These are phyloP conservation scores for Eupithecia dodoneata DNA, from an alignment of 2,888 invertebrate genomes.

Conservation along the genomic window DNA sequence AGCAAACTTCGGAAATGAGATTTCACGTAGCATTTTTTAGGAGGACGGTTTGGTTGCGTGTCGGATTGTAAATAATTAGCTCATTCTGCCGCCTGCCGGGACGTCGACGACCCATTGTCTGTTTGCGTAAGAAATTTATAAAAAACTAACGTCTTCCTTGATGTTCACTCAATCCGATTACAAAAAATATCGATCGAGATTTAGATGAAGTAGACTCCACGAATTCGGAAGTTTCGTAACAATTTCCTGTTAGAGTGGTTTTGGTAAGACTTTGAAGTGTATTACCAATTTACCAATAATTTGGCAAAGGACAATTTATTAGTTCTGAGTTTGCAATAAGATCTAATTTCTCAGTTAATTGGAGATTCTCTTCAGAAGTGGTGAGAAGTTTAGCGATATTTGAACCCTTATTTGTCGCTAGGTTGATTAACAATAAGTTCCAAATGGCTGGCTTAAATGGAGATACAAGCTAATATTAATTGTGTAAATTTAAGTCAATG, in stretches of 20 bases:
- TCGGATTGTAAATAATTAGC: constrained; percentile 83
- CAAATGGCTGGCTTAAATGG: constrained; percentile 49
- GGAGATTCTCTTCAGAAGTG: constrained; percentile 59
- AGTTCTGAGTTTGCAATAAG: constrained; percentile 63
- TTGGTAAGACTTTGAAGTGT: constrained; percentile 25
- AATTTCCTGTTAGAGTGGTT: constrained; percentile 28
- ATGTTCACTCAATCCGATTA: constrained; percentile 39
- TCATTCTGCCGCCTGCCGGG: constrained; percentile 75
- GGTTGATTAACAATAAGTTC: constrained; percentile 65
- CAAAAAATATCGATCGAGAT: constrained; percentile 28
- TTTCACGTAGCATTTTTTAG: constrained; percentile 81
- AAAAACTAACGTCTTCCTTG: constrained; percentile 71
- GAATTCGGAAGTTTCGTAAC: constrained; percentile 27
- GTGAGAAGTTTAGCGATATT: constrained; percentile 67
- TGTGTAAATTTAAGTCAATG: not conserved
- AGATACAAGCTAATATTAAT: constrained; percentile 16
- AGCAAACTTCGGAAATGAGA: constrained; percentile 79
- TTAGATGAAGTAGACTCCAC: constrained; percentile 14
- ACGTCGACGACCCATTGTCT: constrained; percentile 69
- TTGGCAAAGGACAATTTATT: constrained; percentile 58
- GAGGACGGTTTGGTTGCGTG: constrained; percentile 71
- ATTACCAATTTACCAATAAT: constrained; percentile 23
- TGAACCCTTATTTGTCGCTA: constrained; percentile 66
- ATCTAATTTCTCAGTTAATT: constrained; percentile 71
- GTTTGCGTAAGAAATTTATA: constrained; percentile 60